Base-by-base conservation (phyloP, 1,140 invertebrate genomes). In the Drosophila sulfurigaster region DNA sequence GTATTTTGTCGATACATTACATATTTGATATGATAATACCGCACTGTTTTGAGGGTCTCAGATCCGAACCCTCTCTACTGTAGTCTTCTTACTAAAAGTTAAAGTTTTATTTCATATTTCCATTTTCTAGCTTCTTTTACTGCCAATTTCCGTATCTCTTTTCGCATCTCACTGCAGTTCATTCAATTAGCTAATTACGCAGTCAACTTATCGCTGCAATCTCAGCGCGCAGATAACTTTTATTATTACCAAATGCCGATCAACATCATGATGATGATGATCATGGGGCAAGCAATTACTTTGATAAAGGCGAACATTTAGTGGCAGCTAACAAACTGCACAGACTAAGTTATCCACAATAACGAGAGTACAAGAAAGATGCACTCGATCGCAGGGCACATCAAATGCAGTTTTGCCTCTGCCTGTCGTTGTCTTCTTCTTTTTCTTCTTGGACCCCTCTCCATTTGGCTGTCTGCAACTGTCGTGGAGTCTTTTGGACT, bases 121-220 rank as follows among this genome's bases (percentile, higher is more conserved):
- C 2, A 3, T 35, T 2, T 43, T 45, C 7, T 6, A 32, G 10
- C 1, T 49, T 30, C 5, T 5, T 15, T 20, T 0, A 2, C 20
- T 45, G 28, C 3, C n/a, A 1, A 1, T 48, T 20, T 35, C 3
- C 8, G 5, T 15, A 52, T 65, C 48, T n/a, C 25, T 13, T 4
- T 16, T 13, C 11, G 1, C 62, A 38, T 48, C 49, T 15, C 30
- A 45, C 3, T 57, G 32, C 32, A 10, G 15, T 51, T 48, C 32
- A 62, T 63, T 70, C 58, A 75, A 75, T 69, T 70, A 59, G 71
- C 65, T 74, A 60, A 74, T 60, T 73, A 68, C 64, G 64, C 64
- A 43, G 32, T 28, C 28, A 51, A 57, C 32, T 58, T 66, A 72
- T 72, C 66, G 58, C 25, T 46, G 43, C 54, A 57, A 65, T 28